These are phyloP conservation scores for Aphelinus atriplicis DNA, from an alignment of 1,140 invertebrate species.

Conservation along the genomic window DNA sequence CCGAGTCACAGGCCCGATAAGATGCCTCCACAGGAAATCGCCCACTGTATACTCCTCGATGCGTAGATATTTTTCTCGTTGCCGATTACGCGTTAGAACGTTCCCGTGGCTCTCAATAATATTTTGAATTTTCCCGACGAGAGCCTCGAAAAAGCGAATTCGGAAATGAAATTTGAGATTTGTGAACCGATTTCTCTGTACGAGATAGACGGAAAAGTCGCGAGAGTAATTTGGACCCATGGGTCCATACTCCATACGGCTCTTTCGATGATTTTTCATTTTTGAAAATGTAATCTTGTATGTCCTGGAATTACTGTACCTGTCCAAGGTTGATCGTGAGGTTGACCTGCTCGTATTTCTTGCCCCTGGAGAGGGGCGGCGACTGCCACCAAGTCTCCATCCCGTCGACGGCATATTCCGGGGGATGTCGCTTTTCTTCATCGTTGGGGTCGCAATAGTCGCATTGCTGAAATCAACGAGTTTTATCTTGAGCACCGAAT, in stretches of 20 bases:
- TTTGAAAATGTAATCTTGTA: neutral
- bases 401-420: constrained; percentile 93
- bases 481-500: neutral
- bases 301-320: constrained; percentile 65
- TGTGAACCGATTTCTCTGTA: no score
- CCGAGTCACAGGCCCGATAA: constrained; percentile 24
- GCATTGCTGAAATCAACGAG: constrained; percentile 80
- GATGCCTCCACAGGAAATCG: constrained; percentile 33
- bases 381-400: constrained; percentile 97
- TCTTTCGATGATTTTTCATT: constrained; percentile 16
- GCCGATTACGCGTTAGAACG: no score
- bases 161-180: no score
- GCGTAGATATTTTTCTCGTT: neutral
- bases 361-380: constrained; percentile 95
- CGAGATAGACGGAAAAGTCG: no score
- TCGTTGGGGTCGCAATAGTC: constrained; percentile 87
- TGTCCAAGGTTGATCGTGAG: constrained; percentile 97
- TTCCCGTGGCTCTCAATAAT: no score
- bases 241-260: constrained; percentile 39
- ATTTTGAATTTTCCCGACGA: no score
- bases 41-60: constrained; percentile 11
- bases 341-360: constrained; percentile 97
- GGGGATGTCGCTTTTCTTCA: constrained; percentile 83
- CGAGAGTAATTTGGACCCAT: neutral
- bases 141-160: no score